phyloP scores from a whole-genome alignment of 1,140 invertebrate species.

The Polypedilum vanderplanki region DNA sequence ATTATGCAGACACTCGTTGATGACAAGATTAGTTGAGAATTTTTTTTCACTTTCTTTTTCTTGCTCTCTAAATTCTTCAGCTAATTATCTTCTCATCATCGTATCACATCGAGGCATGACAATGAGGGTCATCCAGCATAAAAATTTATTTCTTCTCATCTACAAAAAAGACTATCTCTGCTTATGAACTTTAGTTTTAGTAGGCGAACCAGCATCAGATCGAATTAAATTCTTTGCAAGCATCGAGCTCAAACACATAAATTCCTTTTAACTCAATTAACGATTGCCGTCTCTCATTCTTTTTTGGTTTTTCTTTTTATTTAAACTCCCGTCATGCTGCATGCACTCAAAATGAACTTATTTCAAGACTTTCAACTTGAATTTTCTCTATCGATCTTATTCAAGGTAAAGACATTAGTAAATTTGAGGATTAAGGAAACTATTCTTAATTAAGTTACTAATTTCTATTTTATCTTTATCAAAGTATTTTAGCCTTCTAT shows the following conservation, averaged over 20 bases:
- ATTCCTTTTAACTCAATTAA: conserved; percentile 14
- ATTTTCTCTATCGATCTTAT: too few relatives aligned
- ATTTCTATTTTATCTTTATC: too few relatives aligned
- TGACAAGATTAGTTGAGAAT: background rate
- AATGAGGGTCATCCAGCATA: conserved; percentile 3
- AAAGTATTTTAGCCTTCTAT: too few relatives aligned
- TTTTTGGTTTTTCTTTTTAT: background rate
- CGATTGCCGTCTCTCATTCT: background rate
- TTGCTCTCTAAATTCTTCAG: background rate
- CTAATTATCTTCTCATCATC: conserved; percentile 12
- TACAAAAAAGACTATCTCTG: background rate
- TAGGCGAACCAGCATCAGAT: background rate
- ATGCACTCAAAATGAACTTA: background rate
- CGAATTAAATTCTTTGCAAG: background rate
- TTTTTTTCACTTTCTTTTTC: too few relatives aligned
- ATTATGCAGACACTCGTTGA: background rate
- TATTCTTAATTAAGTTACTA: too few relatives aligned
- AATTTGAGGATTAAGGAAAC: too few relatives aligned
- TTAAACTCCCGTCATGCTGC: background rate
- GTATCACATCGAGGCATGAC: background rate
- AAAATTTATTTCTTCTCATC: background rate
- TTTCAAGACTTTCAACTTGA: too few relatives aligned
- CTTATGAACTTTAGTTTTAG: background rate
- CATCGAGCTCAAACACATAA: background rate
- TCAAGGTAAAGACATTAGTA: too few relatives aligned